Evolutionary conservation across 2,888 invertebrate species (phyloP), one percentile per base, ranked within the genome.

Genomic region (Pseudolycoriella hygida): DNA sequence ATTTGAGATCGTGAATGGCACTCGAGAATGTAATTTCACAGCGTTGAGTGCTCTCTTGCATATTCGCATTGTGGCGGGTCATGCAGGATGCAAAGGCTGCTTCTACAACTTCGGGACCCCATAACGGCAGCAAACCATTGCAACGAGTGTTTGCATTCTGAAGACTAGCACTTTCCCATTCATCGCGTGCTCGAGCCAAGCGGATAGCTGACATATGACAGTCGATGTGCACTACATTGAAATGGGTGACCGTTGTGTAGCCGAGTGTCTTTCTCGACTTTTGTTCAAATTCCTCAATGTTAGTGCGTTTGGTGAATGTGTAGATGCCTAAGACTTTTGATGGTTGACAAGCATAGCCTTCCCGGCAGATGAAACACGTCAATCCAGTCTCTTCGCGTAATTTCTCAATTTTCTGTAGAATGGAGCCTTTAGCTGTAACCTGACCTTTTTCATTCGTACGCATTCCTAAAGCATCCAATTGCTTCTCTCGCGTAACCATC

Each of bases 141-240:
- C 97, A 97, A 52, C 87, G 84, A 0, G 96, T 97, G 59, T 96
- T 96, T 2, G 94, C 94, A 65, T 98, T 98, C 67, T 97, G 97
- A 38, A 98, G 69, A 4, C 93, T 90, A 0, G 97, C 97, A 49
- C 92, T 88, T 61, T 96, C 96, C 97, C 96, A 97, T 64, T 97
- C 96, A 56, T 96, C 94, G 47, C 96, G 75, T 17, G 73, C 62
- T 17, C 78, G 66, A 0, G 77, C 76, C 52, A 75, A 64, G 46
- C 90, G 73, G 42, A 97, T 94, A 19, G 97, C 97, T 1, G 89
- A 87, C 74, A 92, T 89, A 66, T 98, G 97, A 59, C 97, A 98
- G 64, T 97, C 97, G 3, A 96, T 84, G 64, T 98, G 97, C 19
- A 97, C 93, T 32, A 96, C 84, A 69, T 97, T 97, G 69, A 97